Evolutionary conservation across 2,888 invertebrate species (phyloP), one percentile per base, ranked within the genome.

Genomic region (Lasioglossum malachurum): DNA sequence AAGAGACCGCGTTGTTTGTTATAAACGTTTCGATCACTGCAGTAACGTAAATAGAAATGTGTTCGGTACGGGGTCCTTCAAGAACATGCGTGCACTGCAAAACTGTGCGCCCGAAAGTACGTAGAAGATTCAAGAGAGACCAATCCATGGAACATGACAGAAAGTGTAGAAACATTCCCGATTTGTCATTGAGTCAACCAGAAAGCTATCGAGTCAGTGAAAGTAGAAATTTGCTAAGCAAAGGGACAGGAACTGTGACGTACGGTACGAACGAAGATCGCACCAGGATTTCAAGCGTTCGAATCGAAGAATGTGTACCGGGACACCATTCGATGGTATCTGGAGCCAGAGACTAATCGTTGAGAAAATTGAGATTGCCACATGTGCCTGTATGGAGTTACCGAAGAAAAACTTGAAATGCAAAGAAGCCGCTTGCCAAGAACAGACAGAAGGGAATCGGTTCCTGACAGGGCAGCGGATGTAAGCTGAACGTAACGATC

Each of bases 21-120:
- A 57, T 16, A 57, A 78, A 84, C 31, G n/a, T 72, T 44, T 72
- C 23, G 49, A 69, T 72, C 16, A 57, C 53, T 31, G 27, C 27
- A 71, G 49, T 31, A 78, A 71, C 44, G 60, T 49, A 78, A 53
- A 78, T 78, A 84, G 84, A 75, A 73, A 53, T 84, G 84, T 79
- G 84, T 49, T 76, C 35, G 64, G 75, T 72, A 72, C 31, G 53
- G 72, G 75, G 72, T 53, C 60, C 75, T 64, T 35, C 38, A 16
- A 64, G 72, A 75, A 53, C 57, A 23, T 41, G 12, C 14, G 71
- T 72, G 75, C 35, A 27, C 46, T 31, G 35, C 35, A 35, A 78
- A 73, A 46, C 35, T 27, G 44, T 75, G 38, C 72, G 46, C 14
- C 5, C 60, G 69, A 46, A 71, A 69, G 71, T 10, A 4, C 44